Percentiles rank a stretch among this genome's conserved stretches.
phyloP scores from a whole-genome alignment of 2,888 invertebrate species.

The Plagiodera versicolora region DNA sequence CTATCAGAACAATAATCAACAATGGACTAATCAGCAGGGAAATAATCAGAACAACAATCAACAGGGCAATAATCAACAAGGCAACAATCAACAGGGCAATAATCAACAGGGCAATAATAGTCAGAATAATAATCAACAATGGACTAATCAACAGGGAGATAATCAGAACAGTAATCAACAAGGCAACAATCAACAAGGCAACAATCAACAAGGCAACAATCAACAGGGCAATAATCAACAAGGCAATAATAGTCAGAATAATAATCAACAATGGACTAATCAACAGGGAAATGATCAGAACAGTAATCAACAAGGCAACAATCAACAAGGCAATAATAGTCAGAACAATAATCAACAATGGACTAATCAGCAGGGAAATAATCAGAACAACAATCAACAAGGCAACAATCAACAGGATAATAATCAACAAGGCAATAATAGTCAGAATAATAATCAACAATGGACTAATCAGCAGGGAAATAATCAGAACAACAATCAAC shows the following conservation, averaged over 20 bases:
- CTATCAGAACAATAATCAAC: slow-evolving; percentile 4
- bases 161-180: slow-evolving; percentile 16
- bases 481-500: slow-evolving; percentile 28
- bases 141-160: not conserved
- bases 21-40: slow-evolving; percentile 19
- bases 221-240: slow-evolving; percentile 25
- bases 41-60: slow-evolving; percentile 23
- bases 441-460: slow-evolving; percentile 24
- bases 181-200: slow-evolving; percentile 20
- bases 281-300: slow-evolving; percentile 25
- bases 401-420: slow-evolving; percentile 21
- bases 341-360: slow-evolving; percentile 19
- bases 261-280: slow-evolving; percentile 24
- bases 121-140: slow-evolving; percentile 17
- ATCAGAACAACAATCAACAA: slow-evolving; percentile 23
- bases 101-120: slow-evolving; percentile 17
- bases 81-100: slow-evolving; percentile 4
- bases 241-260: slow-evolving; percentile 3
- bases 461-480: slow-evolving; percentile 20
- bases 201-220: slow-evolving; percentile 27
- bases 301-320: slow-evolving; percentile 19
- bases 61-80: slow-evolving; percentile 19
- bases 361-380: slow-evolving; percentile 19
- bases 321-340: too few species aligned
- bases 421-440: slow-evolving; percentile 20